Base-by-base conservation (phyloP, 2,797 vertebrate species). In the Hipposideros larvatus region DNA sequence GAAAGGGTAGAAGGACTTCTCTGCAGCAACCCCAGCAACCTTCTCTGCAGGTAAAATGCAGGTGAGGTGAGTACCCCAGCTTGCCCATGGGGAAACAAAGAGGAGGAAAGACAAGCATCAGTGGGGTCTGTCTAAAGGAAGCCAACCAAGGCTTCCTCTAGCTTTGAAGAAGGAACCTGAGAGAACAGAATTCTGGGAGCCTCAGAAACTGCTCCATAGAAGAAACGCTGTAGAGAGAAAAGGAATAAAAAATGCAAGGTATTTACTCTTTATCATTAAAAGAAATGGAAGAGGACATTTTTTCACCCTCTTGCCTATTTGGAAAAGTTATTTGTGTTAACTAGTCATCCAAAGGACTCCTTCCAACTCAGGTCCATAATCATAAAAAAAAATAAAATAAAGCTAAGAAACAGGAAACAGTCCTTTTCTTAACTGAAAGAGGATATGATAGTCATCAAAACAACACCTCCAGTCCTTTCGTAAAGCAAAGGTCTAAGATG, bases 301-400 rank as follows among this genome's bases (percentile, higher is more conserved):
- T 71, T 85, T 46, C 43, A 53, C 34, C 43, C 59, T 80, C 26
- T 77, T 31, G n/a, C 77, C 46, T 79, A 37, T 31, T 26, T 77
- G n/a, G 31, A 87, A 87, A 93, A 86, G 73, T 70, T 73, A 41
- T 28, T 86, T 94, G 87, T 65, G 79, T 92, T 90, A 80, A 48
- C 77, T 63, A 90, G 41, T 77, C 59, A 70, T 59, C 46, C 46
- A 41, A 93, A 92, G n/a, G 19, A 4, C 8, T 94, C 84, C 13
- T 91, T 80, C 68, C 79, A 87, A 87, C 31, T 85, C 41, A 46
- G 82, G 65, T 21, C 19, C 46, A 16, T 15, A 61, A 61, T 11
- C 46, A 10, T 77, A 63, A 51, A 51, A 51, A 51, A 51, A 51
- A 51, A 48, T 10, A 51, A 80, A 43, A 68, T 63, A 68, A 90